Evolutionary conservation across 1,140 invertebrate genomes (phyloP).

Genomic region (Drosophila sucinea): DNA sequence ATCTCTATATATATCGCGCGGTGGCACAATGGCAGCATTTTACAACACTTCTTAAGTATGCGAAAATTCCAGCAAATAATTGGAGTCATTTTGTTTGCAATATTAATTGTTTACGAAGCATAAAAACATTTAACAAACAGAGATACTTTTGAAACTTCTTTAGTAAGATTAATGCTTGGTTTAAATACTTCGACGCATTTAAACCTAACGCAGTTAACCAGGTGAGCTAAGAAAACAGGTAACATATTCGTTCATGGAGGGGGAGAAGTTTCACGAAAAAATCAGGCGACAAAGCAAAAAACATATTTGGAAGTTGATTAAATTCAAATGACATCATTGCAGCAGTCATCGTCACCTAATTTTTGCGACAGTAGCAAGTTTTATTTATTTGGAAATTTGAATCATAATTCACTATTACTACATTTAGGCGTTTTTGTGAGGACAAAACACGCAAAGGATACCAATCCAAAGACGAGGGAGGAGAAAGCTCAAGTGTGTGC

Average conservation of each 20-base stretch:
- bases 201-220: background rate
- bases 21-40: background rate
- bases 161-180: background rate
- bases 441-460: conserved; percentile 69
- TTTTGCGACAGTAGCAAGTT: conserved; percentile 53
- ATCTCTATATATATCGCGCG: conserved; percentile 10
- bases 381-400: conserved; percentile 70
- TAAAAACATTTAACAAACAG: background rate
- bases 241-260: background rate
- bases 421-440: conserved; percentile 50
- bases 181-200: background rate
- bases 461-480: conserved; percentile 23
- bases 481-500: conserved; percentile 23
- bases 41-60: conserved; percentile 11
- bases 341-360: conserved; percentile 26
- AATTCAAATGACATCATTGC: conserved; percentile 73
- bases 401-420: conserved; percentile 48
- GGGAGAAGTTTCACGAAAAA: background rate
- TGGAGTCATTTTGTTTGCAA: conserved; percentile 7
- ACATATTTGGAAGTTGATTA: conserved; percentile 44
- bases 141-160: background rate
- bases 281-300: conserved; percentile 20
- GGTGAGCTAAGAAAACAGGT: background rate
- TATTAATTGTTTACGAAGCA: conserved; percentile 13
- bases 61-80: background rate